phyloP scores from a whole-genome alignment of 2,888 invertebrate species.

The Diaperis boleti region DNA sequence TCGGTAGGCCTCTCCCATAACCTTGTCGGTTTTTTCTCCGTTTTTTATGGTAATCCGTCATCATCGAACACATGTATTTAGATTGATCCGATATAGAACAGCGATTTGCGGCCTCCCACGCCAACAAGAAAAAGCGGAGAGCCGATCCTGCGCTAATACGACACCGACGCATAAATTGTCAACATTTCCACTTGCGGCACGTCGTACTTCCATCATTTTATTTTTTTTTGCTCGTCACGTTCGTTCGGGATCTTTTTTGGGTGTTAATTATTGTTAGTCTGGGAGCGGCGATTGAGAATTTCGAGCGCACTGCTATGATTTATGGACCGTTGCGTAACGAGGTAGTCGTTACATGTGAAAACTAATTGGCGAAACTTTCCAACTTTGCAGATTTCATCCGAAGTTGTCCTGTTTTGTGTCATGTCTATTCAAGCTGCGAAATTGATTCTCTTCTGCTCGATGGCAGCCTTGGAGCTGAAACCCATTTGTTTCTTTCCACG shows the following conservation, averaged over 20 bases:
- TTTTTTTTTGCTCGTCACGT: conserved; percentile 8
- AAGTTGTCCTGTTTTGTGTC: too few relatives aligned
- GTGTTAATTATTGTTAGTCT: neutral
- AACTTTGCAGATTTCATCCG: conserved; percentile 12
- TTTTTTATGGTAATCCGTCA: conserved; percentile 1
- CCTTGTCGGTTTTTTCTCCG: conserved; percentile 6
- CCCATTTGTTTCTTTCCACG: neutral
- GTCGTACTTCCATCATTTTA: conserved; percentile 29
- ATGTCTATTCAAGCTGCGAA: too few relatives aligned
- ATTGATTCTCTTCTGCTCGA: too few relatives aligned
- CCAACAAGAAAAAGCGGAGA: conserved; percentile 10
- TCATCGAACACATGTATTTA: conserved; percentile 5
- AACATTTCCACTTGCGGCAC: conserved; percentile 29
- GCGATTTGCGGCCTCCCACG: conserved; percentile 21
- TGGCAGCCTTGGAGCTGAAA: too few relatives aligned
- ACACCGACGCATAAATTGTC: conserved; percentile 25
- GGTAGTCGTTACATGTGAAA: conserved; percentile 24
- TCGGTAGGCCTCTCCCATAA: conserved; percentile 3
- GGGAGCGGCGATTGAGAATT: conserved; percentile 4
- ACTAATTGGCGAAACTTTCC: conserved; percentile 29
- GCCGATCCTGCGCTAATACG: conserved; percentile 9
- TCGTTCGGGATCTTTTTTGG: neutral
- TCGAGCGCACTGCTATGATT: conserved; percentile 21
- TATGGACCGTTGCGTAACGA: conserved; percentile 27
- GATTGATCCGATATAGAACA: conserved; percentile 7